A percentile compares a stretch with the other conserved stretches of the same genome.
Conservation (phyloP, 2,113 vertebrate genomes). For the Apaloderma vittatum region DNA sequence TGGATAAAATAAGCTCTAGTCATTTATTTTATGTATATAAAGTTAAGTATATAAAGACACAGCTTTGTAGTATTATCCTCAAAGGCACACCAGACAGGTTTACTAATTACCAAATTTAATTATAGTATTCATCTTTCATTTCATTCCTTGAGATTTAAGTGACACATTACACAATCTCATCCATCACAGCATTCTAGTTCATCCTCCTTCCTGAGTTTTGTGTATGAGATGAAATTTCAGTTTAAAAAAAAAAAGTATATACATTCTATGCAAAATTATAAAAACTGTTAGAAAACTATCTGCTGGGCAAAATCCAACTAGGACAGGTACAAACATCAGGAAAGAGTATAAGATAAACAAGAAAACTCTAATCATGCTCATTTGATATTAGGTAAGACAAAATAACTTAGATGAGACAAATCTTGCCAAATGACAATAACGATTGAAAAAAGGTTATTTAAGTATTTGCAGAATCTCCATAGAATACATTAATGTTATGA, state of each 20-base stretch:
- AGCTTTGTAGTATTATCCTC: background rate
- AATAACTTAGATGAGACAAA: background rate
- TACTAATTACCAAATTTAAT: constrained; percentile 59
- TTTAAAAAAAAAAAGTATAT: background rate
- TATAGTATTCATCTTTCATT: constrained; percentile 56
- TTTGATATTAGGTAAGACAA: background rate
- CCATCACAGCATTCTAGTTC: constrained; percentile 33
- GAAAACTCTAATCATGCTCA: background rate
- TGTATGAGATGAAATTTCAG: background rate
- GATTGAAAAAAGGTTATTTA: background rate
- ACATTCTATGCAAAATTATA: background rate
- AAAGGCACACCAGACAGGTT: background rate
- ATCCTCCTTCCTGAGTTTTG: background rate
- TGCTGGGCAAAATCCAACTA: background rate
- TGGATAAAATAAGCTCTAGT: background rate
- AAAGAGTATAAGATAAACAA: background rate
- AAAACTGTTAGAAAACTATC: background rate
- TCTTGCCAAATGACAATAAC: background rate
- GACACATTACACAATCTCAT: constrained; percentile 40
- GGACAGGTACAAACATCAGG: background rate
- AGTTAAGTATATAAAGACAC: background rate
- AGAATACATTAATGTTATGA: background rate
- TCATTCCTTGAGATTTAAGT: constrained; percentile 49
- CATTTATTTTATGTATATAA: background rate
- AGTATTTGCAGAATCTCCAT: background rate